Evolutionary conservation across 2,113 vertebrate species (phyloP), one percentile per base, ranked within the genome.

Genomic region (Leuciscus idus): DNA sequence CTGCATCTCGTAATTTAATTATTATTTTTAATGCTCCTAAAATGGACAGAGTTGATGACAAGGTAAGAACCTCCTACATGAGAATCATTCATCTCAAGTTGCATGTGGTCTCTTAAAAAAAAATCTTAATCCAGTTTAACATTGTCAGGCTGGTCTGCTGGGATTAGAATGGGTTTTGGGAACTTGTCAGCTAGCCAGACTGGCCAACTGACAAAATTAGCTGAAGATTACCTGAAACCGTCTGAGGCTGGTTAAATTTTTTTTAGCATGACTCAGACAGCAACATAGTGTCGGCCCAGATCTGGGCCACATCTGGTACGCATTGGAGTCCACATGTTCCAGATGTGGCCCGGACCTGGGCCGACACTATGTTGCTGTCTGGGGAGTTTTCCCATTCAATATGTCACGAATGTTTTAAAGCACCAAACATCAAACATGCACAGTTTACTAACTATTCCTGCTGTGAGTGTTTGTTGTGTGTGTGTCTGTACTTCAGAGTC

Each of bases 21-120:
- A 86, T 92, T 93, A 89, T 93, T 88, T 80, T 85, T 84, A 85
- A 84, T 91, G 91, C 91, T 86, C 87, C 82, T 88, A 28, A 66
- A 87, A 64, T 48, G 93, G 92, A 91, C 88, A 90, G 89, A 87
- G 91, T 73, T 30, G 77, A 46, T 21, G 19, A 87, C 86, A 86
- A 94, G 94, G 94, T 94, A 94, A 91, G 94, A 90, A 33, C 73
- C 48, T 23, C 30, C 36, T 62, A 61, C 36, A 4, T 55, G 48
- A 61, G 46, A 77, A 55, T 52, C 48, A 28, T 76, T 55, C 8
- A 55, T 48, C n/a, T 75, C n/a, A 50, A 17, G 72, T 75, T 46
- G 43, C 46, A 48, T 75, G 72, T 75, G 23, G 43, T 48, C 43
- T 19, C 33, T 39, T 74, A 70, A 70, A 21, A 19, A 26, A 66